Conservation (phyloP, 2,888 invertebrate species). For the Dugesia japonica region DNA sequence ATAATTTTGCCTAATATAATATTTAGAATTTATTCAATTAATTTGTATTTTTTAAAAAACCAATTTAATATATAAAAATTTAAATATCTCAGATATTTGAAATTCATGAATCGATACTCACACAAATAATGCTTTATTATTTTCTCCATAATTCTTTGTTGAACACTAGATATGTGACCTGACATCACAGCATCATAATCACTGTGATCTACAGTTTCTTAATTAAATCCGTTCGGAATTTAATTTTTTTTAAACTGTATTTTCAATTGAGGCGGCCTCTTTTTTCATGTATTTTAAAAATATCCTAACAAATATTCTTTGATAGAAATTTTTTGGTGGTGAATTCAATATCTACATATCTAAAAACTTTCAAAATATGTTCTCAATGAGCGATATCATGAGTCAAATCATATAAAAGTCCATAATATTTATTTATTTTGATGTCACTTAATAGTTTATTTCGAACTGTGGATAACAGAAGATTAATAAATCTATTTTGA, state of each 20-base stretch:
- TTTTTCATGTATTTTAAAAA: not conserved
- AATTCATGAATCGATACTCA: too few species aligned
- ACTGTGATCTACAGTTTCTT: conserved; percentile 21
- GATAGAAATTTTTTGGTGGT: conserved; percentile 8
- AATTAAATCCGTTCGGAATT: not conserved
- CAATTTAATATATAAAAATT: too few species aligned
- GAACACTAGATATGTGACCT: not conserved
- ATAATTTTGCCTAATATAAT: too few species aligned
- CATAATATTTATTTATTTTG: conserved; percentile 12
- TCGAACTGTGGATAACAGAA: not conserved
- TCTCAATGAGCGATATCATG: conserved; percentile 3
- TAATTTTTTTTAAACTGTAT: not conserved
- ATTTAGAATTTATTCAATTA: too few species aligned
- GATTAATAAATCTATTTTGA: not conserved
- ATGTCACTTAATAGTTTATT: not conserved
- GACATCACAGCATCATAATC: conserved; percentile 8
- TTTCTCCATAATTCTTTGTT: not conserved
- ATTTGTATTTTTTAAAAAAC: too few species aligned
- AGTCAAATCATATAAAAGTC: not conserved
- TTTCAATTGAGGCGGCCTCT: not conserved
- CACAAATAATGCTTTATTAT: too few species aligned
- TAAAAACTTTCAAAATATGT: not conserved
- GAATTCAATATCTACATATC: conserved; percentile 7
- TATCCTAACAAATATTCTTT: not conserved
- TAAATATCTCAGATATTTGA: too few species aligned